Evolutionary conservation across 2,888 invertebrate genomes (phyloP).

Genomic region (Nebria salina): DNA sequence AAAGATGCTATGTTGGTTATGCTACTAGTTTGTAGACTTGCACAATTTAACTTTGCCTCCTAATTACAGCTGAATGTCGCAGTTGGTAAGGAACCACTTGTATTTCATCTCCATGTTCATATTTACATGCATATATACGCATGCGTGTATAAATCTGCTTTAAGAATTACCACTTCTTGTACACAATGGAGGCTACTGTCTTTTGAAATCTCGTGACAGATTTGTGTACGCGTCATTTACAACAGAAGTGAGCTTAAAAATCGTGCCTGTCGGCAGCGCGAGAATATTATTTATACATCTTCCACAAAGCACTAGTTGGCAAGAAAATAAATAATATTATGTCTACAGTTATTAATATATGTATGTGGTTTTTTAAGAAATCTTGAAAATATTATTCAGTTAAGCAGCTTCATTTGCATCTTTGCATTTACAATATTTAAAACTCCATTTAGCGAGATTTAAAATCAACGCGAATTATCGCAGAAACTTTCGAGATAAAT

Average conservation of each 20-base stretch:
- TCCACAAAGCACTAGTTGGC: background rate
- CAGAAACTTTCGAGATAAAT: background rate
- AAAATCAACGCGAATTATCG: background rate
- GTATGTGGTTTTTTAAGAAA: background rate
- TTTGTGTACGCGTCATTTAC: background rate
- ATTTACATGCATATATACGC: background rate
- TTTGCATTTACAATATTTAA: background rate
- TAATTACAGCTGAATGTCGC: constrained; percentile 21
- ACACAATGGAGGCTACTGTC: background rate
- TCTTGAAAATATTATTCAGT: background rate
- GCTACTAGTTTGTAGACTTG: constrained; percentile 28
- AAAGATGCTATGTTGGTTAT: constrained; percentile 21
- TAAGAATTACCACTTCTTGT: background rate
- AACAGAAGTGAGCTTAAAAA: background rate
- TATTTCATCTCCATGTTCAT: constrained; percentile 1
- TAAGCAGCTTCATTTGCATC: background rate
- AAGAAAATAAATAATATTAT: background rate
- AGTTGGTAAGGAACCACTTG: constrained; percentile 17
- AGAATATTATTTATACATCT: background rate
- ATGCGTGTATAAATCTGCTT: background rate
- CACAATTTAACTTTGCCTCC: constrained; percentile 20
- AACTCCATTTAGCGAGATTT: background rate
- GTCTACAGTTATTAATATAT: background rate
- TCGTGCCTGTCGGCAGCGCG: background rate
- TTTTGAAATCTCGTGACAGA: background rate